A percentile compares a stretch with the other conserved stretches of the same genome.
Evolutionary conservation across 2,113 vertebrate genomes (phyloP).

Genomic region (Drymodes brunneopygia): DNA sequence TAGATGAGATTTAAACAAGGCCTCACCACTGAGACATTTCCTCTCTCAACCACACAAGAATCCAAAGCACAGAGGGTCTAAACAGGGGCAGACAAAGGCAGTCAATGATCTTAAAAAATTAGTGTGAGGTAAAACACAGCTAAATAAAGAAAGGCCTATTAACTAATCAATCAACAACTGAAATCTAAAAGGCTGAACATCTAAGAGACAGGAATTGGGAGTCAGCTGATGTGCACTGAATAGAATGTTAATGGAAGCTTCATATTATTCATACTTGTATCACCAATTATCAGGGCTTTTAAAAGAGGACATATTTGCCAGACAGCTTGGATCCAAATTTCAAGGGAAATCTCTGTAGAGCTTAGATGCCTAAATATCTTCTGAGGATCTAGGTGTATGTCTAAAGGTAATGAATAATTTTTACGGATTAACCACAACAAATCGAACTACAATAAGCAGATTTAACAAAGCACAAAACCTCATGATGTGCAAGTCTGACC

Average conservation of each 20-base stretch:
- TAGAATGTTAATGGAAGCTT: constrained; percentile 46
- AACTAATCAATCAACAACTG: constrained; percentile 7
- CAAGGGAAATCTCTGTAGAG: not conserved
- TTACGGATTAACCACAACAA: constrained; percentile 15
- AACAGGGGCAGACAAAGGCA: not conserved
- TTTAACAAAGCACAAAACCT: not conserved
- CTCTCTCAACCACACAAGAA: not conserved
- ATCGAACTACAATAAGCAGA: not conserved
- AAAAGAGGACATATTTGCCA: constrained; percentile 30
- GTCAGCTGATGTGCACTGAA: constrained; percentile 36
- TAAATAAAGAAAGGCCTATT: constrained; percentile 16
- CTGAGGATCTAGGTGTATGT: not conserved
- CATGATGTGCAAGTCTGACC: constrained; percentile 7
- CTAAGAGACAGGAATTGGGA: not conserved
- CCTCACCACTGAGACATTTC: constrained; percentile 16
- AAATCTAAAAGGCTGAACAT: constrained; percentile 2
- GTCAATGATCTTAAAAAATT: not conserved
- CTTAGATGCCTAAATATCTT: not conserved
- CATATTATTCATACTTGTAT: constrained; percentile 31
- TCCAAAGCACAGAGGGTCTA: not conserved
- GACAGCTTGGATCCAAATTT: not conserved
- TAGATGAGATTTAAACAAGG: constrained; percentile 28
- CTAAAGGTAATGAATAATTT: constrained; percentile 10
- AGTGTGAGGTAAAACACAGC: constrained; percentile 3
- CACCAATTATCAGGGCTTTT: constrained; percentile 51